phyloP scores from a whole-genome alignment of 2,797 vertebrate species.

The Hyperoplus lanceolatus region DNA sequence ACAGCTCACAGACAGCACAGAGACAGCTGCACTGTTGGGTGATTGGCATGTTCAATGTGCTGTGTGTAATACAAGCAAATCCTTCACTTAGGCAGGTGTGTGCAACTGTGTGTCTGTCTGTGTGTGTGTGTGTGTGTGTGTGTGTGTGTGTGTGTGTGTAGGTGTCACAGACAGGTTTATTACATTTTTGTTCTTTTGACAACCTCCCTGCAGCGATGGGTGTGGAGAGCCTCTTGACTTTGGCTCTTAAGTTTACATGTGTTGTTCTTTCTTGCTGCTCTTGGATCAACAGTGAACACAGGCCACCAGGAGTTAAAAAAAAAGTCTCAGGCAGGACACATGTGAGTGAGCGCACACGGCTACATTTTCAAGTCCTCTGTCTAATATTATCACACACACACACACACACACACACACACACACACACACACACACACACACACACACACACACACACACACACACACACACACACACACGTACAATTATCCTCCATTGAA shows the following conservation, averaged over 20 bases:
- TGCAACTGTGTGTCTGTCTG: constrained; percentile 20
- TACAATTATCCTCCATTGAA: constrained; percentile 66
- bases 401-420: too few species aligned
- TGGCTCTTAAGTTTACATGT: constrained; percentile 56
- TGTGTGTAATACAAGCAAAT: constrained; percentile 80
- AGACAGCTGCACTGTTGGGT: constrained; percentile 77
- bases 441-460: too few species aligned
- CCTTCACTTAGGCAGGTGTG: constrained; percentile 81
- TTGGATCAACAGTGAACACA: constrained; percentile 41
- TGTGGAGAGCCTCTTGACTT: constrained; percentile 71
- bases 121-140: constrained; percentile 28
- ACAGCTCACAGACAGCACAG: constrained; percentile 76
- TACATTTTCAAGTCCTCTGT: constrained; percentile 47
- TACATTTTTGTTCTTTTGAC: constrained; percentile 80
- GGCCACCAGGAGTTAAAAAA: constrained; percentile 48
- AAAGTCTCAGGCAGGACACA: constrained; percentile 42
- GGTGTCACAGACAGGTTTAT: constrained; percentile 81
- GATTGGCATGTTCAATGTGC: constrained; percentile 83
- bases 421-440: too few species aligned
- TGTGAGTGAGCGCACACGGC: constrained; percentile 41
- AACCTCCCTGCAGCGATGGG: constrained; percentile 77
- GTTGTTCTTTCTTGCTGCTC: constrained; percentile 49
- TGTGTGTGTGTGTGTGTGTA: constrained; percentile 50
- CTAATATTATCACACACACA: constrained; percentile 47
- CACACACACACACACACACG: too few species aligned